Evolutionary conservation across 2,797 vertebrate species (phyloP).

Genomic region (Bradypodion pumilum): DNA sequence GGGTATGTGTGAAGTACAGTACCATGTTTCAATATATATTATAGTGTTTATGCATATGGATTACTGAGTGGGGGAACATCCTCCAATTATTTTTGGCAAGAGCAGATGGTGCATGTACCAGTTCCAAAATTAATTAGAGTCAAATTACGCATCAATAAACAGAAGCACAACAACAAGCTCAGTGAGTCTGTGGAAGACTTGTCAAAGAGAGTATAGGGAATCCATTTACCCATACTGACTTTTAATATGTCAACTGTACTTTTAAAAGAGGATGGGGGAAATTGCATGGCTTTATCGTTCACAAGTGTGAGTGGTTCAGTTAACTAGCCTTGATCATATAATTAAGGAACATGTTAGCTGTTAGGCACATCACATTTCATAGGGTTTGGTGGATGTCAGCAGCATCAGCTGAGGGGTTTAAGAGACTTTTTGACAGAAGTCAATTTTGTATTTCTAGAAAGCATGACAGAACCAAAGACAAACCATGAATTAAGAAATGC

Average conservation of each 20-base stretch:
- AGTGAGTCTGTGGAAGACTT: no score
- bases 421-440: conserved; percentile 47
- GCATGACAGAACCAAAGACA: conserved; percentile 38
- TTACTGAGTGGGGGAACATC: no score
- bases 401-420: conserved; percentile 21
- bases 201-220: background rate
- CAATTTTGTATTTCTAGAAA: conserved; percentile 38
- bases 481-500: conserved; percentile 39
- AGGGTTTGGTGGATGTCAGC: conserved; percentile 30
- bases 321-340: background rate
- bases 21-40: no score
- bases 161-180: no score
- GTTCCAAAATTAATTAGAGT: no score
- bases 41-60: no score
- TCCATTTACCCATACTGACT: background rate
- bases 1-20: no score
- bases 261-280: background rate
- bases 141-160: no score
- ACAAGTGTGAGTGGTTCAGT: background rate
- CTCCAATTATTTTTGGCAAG: no score
- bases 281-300: background rate
- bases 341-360: conserved; percentile 15
- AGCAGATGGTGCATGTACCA: no score
- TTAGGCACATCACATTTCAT: conserved; percentile 34
- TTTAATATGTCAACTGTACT: background rate